phyloP scores from a whole-genome alignment of 2,797 vertebrate genomes.

The Lepidocolaptes lacrymiger region DNA sequence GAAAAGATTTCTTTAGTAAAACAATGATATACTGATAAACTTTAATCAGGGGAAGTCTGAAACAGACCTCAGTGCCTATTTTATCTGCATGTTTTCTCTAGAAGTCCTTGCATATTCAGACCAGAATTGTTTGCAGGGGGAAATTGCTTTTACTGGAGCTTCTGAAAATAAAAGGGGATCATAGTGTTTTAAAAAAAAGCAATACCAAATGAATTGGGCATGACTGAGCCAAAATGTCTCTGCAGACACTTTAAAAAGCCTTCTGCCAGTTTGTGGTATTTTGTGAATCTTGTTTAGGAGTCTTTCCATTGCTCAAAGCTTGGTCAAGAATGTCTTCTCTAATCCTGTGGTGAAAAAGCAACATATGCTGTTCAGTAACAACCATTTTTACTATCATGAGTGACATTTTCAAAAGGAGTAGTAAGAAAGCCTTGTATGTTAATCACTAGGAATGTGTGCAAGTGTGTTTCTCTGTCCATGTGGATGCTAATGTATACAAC shows the following conservation, averaged over 20 bases:
- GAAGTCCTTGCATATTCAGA: not conserved
- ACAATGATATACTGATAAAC: not conserved
- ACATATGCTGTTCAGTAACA: not conserved
- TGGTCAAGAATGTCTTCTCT: not conserved
- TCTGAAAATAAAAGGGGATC: not conserved
- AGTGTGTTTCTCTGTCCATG: not conserved
- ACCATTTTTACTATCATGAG: not conserved
- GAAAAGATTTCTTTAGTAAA: not conserved
- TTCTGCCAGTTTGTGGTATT: not conserved
- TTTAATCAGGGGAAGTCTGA: not conserved
- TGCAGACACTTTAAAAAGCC: not conserved
- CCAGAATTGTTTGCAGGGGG: not conserved
- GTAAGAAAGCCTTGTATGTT: not conserved
- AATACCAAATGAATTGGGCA: not conserved
- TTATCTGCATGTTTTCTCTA: not conserved
- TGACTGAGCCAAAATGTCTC: not conserved
- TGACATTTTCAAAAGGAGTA: not conserved
- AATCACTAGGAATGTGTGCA: not conserved
- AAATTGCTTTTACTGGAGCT: not conserved
- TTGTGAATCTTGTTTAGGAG: not conserved
- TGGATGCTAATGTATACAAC: fast-evolving
- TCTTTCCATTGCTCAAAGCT: not conserved
- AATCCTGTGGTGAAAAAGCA: not conserved
- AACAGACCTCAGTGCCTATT: not conserved
- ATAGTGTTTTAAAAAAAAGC: not conserved